phyloP scores from a whole-genome alignment of 2,888 invertebrate species.

The Watsonalla cultraria region DNA sequence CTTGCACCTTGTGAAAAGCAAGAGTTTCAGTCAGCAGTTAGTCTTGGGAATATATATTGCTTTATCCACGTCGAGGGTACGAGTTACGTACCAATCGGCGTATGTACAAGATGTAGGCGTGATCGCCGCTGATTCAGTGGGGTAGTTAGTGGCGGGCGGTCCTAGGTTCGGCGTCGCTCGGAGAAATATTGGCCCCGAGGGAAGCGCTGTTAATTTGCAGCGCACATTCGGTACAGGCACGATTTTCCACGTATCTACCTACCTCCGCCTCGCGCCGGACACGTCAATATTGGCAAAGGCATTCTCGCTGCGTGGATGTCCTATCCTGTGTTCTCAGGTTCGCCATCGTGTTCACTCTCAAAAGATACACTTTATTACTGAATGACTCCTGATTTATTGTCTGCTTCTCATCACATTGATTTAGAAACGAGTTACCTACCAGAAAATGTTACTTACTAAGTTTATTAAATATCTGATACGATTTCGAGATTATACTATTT shows the following conservation, averaged over 20 bases:
- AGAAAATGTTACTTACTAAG: not conserved
- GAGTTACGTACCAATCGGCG: slow-evolving; percentile 70
- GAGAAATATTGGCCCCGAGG: slow-evolving; percentile 75
- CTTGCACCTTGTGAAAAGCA: slow-evolving; percentile 30
- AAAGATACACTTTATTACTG: not conserved
- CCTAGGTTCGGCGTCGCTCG: slow-evolving; percentile 68
- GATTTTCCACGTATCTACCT: slow-evolving; percentile 63
- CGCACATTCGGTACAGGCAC: slow-evolving; percentile 61
- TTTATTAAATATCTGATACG: not conserved
- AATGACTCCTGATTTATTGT: not conserved
- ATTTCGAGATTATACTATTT: slow-evolving; percentile 1
- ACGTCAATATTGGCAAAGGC: slow-evolving; percentile 38
- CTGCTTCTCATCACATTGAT: not conserved
- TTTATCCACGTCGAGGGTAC: slow-evolving; percentile 64
- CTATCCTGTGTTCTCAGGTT: not conserved
- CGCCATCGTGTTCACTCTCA: not conserved
- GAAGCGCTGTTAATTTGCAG: slow-evolving; percentile 74
- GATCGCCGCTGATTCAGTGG: slow-evolving; percentile 77
- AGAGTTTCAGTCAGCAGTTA: slow-evolving; percentile 58
- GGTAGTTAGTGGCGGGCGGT: slow-evolving; percentile 75
- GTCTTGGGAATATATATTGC: slow-evolving; percentile 59
- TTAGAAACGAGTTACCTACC: not conserved
- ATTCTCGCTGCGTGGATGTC: slow-evolving; percentile 30
- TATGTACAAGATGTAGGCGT: slow-evolving; percentile 77
- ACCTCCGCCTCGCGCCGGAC: slow-evolving; percentile 21